Base-by-base conservation (phyloP, 2,113 vertebrate genomes). In the Calyptommatus sinebrachiatus region DNA sequence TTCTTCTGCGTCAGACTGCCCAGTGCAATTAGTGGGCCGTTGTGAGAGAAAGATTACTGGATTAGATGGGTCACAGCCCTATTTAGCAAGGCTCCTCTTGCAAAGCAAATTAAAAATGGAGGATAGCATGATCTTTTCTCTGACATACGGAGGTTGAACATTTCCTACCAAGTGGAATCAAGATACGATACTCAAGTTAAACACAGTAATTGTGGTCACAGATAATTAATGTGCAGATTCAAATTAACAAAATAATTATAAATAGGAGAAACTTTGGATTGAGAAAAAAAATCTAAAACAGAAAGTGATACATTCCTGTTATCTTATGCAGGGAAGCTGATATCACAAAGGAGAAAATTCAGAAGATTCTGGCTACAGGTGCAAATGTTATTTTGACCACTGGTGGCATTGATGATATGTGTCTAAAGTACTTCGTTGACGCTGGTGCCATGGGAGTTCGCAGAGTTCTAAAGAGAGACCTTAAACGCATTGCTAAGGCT, bases 361-460 rank as follows among this genome's bases (percentile, higher is more conserved):
- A 99, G 90, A 99, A 99, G 92, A 98, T 99, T 81, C 84, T 99
- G 94, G 95, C 96, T 6, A 91, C 97, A 1, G 98, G 98, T 0
- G 97, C 98, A 50, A 99, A 97, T 0, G 97, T 99, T 7, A 88
- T 99, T 85, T 94, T 99, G 74, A 98, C 96, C 83, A 99, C 98
- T 4, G 98, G 98, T 18, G 98, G 97, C 12, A 98, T 99, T 65
- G 98, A 99, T 73, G 98, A 99, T 80, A 99, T 99, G 98, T 99
- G 98, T 89, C 94, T 99, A 28, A 99, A 99, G 90, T 99, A 99
- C 74, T 99, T 99, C 0, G 96, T 97, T 90, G 98, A 99, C 82
- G 93, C 94, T 1, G 97, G 98, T 4, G 97, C 98, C 18, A 98
- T 99, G 97, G 98, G 97, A 41, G 97, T 99, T 63, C 95, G 98